phyloP scores from a whole-genome alignment of 2,113 vertebrate genomes.

The Forbesichthys papilliferus region DNA sequence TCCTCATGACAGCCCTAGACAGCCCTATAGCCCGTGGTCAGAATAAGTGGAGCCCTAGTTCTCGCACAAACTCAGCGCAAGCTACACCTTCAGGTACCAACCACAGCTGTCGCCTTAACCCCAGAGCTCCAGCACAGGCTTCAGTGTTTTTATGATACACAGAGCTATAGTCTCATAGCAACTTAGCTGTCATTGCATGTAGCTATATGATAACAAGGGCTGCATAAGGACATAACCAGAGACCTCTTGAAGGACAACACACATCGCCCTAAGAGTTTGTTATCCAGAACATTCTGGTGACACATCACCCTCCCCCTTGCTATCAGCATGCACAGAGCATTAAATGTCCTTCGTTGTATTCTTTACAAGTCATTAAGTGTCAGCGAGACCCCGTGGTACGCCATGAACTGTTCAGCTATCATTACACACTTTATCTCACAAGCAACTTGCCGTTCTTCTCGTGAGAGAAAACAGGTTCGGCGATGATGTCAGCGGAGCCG shows the following conservation, averaged over 20 bases:
- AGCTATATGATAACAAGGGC: conserved; percentile 8
- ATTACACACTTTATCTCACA: conserved; percentile 38
- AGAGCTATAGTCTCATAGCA: conserved; percentile 79
- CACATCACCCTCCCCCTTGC: conserved; percentile 21
- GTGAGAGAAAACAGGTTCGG: conserved; percentile 45
- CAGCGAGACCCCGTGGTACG: conserved; percentile 33
- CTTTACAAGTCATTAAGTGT: conserved; percentile 49
- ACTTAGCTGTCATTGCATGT: conserved; percentile 42
- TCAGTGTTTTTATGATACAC: conserved; percentile 39
- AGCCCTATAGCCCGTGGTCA: not conserved
- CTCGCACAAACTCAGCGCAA: conserved; percentile 75
- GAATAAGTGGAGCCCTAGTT: not conserved
- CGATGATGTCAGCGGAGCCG: conserved; percentile 48
- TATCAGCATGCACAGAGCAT: conserved; percentile 30
- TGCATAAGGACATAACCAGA: conserved; percentile 33
- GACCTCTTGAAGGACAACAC: not conserved
- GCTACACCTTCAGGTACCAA: not conserved
- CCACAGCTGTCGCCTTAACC: not conserved
- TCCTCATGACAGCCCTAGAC: conserved; percentile 50
- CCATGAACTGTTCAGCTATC: conserved; percentile 43
- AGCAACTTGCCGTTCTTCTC: conserved; percentile 38
- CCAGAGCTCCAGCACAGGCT: not conserved
- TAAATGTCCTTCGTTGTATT: conserved; percentile 43
- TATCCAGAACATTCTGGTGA: conserved; percentile 19
- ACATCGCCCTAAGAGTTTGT: not conserved